phyloP scores from a whole-genome alignment of 1,140 invertebrate genomes.

The Drosophila eugracilis region DNA sequence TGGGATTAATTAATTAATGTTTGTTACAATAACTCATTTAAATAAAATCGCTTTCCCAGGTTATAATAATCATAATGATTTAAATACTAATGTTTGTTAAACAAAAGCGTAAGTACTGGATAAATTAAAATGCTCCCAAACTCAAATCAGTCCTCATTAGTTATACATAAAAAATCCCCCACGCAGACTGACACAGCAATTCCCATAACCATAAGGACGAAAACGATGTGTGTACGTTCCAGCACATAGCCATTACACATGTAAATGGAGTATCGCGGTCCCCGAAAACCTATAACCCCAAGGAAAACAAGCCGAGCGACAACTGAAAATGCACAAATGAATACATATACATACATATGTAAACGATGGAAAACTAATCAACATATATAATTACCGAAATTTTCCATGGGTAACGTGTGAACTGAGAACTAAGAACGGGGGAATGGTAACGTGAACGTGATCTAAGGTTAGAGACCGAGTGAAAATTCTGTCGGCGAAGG shows the following conservation, averaged over 20 bases:
- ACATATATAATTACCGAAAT: slow-evolving; percentile 57
- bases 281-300: slow-evolving; percentile 1
- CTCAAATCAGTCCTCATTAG: slow-evolving; percentile 4
- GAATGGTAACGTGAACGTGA: slow-evolving; percentile 18
- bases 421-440: slow-evolving; percentile 27
- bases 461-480: neutral
- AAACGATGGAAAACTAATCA: slow-evolving; percentile 67
- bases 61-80: no score
- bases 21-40: no score
- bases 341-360: slow-evolving; percentile 70
- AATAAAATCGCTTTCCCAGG: no score
- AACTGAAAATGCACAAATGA: slow-evolving; percentile 49
- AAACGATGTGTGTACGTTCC: slow-evolving; percentile 34
- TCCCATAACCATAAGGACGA: slow-evolving; percentile 25
- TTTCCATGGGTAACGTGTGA: slow-evolving; percentile 71
- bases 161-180: slow-evolving; percentile 16
- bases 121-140: neutral
- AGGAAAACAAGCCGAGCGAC: slow-evolving; percentile 19
- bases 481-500: slow-evolving; percentile 19
- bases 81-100: neutral
- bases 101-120: neutral
- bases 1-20: neutral
- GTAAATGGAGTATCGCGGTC: slow-evolving; percentile 22
- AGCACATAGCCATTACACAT: slow-evolving; percentile 34
- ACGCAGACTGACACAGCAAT: slow-evolving; percentile 6